Evolutionary conservation across 2,797 vertebrate genomes (phyloP), one percentile per base, ranked within the genome.

Genomic region (Acipenser transmontanus): DNA sequence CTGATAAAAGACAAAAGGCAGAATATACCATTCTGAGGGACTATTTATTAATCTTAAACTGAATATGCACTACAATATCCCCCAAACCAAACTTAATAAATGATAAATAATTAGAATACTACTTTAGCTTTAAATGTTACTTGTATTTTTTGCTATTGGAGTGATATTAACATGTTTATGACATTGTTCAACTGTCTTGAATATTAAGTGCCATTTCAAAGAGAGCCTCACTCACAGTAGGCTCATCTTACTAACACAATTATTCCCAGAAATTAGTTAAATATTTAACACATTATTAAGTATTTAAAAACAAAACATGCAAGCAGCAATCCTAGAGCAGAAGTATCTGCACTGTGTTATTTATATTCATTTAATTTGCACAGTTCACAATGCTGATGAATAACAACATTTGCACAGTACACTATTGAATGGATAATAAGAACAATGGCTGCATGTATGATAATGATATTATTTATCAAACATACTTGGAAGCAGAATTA

Each of bases 261-360:
- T 59, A 63, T 66, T 66, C 59, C n/a, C 65, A 63, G 62, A 66
- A 63, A 66, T 66, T 12, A 63, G 48, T 66, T 63, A 66, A 66
- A 70, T 66, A 66, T 63, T 70, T 63, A 66, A 66, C 17, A 47
- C 12, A 47, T 10, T 11, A 70, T 66, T 62, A 70, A 70, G 62
- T 56, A 70, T 70, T 70, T 50, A 70, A 59, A 70, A 70, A 66
- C 65, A 63, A 69, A 17, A 66, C 51, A 34, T 9, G n/a, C 63
- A 49, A 34, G 69, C 50, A 7, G 12, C 47, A 65, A 47, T 47
- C 47, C 61, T 50, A 61, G 17, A 56, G 13, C 7, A 20, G 7
- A 50, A 14, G 20, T 48, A 56, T 7, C 52, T 34, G 48, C 17
- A 57, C 52, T 9, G 50, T 62, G 56, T 60, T 47, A 9, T 13